Base-by-base conservation (phyloP, 2,113 vertebrate genomes). In the Sylvia atricapilla region DNA sequence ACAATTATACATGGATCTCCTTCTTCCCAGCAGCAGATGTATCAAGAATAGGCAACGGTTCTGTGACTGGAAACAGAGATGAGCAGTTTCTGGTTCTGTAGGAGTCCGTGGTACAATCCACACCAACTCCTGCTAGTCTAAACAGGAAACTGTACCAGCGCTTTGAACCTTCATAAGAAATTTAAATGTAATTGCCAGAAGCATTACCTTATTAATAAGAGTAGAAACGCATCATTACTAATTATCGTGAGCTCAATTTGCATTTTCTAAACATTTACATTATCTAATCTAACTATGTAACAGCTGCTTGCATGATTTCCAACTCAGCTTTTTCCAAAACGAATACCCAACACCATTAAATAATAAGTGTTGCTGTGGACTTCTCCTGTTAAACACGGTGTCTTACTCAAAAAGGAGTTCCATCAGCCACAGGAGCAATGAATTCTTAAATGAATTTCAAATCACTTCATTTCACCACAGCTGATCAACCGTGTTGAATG, bases 211-310 rank as follows among this genome's bases (percentile, higher is more conserved):
- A 97, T 97, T 97, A 97, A 97, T 96, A 97, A 97, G 95, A 96
- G 94, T 94, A 97, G 92, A 94, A 95, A 96, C 95, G 78, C 81
- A 97, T 97, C 90, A 96, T 97, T 90, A 79, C 96, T 98, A 97
- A 97, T 97, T 97, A 97, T 96, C 2, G 3, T 91, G 72, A 93
- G 83, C 82, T 86, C 95, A 72, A 97, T 97, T 97, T 97, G 96
- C 97, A 97, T 97, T 97, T 97, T 96, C 89, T 95, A 97, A 97
- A 96, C 96, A 95, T 97, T 97, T 97, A 97, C 93, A 95, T 97
- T 97, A 97, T 97, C 96, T 96, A 75, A 90, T 88, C 89, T 95
- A 93, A 91, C 86, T 90, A 63, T 78, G 90, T 78, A 97, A 89
- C 96, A 97, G 95, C 96, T 97, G 97, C 88, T 94, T 81, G 58